Evolutionary conservation across 2,888 invertebrate species (phyloP), one percentile per base, ranked within the genome.

Genomic region (Sinodicranocentrus sp.): DNA sequence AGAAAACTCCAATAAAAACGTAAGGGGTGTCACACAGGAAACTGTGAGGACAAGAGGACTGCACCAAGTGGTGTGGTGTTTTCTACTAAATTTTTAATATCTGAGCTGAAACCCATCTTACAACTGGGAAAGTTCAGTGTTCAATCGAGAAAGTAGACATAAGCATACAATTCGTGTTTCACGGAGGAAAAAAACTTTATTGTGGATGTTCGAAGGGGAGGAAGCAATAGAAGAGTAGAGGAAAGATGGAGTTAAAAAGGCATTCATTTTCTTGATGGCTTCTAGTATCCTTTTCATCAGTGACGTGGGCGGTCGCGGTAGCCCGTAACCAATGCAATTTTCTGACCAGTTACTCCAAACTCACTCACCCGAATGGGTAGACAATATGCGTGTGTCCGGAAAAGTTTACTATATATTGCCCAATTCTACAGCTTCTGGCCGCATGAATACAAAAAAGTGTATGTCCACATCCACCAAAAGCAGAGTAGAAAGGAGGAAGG

Each of bases 221-320:
- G 65, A 72, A 78, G 61, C 70, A 39, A 48, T 54, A 78, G 19
- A 63, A 59, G 43, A 61, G 26, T 19, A 52, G 72, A 43, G 59
- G 57, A 67, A 75, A 75, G 68, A 68, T 75, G 70, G 68, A 82
- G 75, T 82, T 75, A 75, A 75, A 82, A 82, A 82, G 75, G 67
- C 82, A 82, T 82, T 82, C 82, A 75, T 82, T 82, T 82, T 82
- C 75, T 82, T 82, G 82, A 82, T 82, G 70, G 73, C 57, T 54
- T 82, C 68, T 44, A 59, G 68, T 70, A 39, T 54, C 73, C 82
- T 82, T 73, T 67, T 75, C 65, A 15, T 28, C 19, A 48, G 33
- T 80, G 73, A 72, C 21, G 21, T 43, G 48, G 52, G 63, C 39
- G 78, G 77, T 67, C 77, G 19, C 52, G 48, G 63, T 82, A 76